These are phyloP conservation scores for Okapia johnstoni DNA, from an alignment of 2,113 vertebrate species.

Conservation along the genomic window DNA sequence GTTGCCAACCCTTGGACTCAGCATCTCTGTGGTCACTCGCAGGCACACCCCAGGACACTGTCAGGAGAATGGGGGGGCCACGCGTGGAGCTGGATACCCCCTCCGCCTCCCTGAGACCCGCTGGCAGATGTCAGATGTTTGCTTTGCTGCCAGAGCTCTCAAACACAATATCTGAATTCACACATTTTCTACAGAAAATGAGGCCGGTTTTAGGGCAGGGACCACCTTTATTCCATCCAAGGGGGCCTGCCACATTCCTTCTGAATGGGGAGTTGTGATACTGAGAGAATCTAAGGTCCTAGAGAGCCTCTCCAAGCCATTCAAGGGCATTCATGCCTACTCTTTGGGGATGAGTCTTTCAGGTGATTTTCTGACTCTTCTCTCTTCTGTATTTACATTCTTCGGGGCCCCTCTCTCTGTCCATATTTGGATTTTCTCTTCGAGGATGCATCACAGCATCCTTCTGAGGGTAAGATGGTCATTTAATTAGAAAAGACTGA, in stretches of 20 bases:
- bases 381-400: not conserved
- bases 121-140: not conserved
- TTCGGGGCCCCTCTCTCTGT: not conserved
- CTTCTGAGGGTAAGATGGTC: not conserved
- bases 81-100: not conserved
- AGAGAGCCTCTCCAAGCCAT: fast-evolving
- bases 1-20: not conserved
- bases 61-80: not conserved
- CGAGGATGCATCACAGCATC: not conserved
- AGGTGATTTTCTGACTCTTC: not conserved
- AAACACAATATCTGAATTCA: not conserved
- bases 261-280: not conserved
- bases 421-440: not conserved
- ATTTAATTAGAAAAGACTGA: not conserved
- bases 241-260: not conserved
- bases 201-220: fast-evolving
- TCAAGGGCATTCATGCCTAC: fast-evolving
- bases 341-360: not conserved
- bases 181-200: not conserved
- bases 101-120: not conserved
- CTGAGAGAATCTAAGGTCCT: fast-evolving
- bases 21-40: not conserved
- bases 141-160: not conserved
- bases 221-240: not conserved
- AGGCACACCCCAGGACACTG: not conserved